Conservation (phyloP, 2,113 vertebrate species). For the Phrynosoma blainvillii region DNA sequence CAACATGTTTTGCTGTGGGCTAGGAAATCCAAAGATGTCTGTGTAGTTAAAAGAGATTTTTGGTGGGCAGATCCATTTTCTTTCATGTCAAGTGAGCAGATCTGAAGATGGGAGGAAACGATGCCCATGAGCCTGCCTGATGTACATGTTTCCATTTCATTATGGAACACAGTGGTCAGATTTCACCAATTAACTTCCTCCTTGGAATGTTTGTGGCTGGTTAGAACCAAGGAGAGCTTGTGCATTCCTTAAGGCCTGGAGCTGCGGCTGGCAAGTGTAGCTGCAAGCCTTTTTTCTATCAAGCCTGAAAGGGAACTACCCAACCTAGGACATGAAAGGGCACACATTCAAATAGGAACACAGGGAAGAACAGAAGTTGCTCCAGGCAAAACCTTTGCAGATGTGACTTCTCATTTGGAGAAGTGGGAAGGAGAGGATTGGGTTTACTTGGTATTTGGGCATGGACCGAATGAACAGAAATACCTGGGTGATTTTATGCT, state of each 20-base stretch:
- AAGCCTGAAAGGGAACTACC: constrained; percentile 30
- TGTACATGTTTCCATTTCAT: constrained; percentile 45
- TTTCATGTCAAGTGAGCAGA: constrained; percentile 65
- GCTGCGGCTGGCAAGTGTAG: constrained; percentile 41
- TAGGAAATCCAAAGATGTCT: constrained; percentile 4
- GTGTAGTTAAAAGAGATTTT: constrained; percentile 32
- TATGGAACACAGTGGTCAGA: constrained; percentile 37
- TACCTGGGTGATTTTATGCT: constrained; percentile 12
- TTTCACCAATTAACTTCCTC: constrained; percentile 46
- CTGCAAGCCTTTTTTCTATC: constrained; percentile 45
- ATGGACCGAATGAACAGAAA: background rate
- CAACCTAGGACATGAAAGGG: constrained; percentile 29
- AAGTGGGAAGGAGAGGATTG: background rate
- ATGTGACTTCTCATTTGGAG: background rate
- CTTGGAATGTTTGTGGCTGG: constrained; percentile 38
- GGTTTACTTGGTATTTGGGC: constrained; percentile 24
- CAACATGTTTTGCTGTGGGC: constrained; percentile 23
- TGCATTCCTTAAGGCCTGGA: constrained; percentile 41
- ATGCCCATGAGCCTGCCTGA: constrained; percentile 17
- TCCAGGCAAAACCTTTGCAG: constrained; percentile 25
- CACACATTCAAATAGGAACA: constrained; percentile 37
- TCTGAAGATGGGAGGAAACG: constrained; percentile 43
- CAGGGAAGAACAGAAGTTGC: constrained; percentile 29
- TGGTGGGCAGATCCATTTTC: background rate
- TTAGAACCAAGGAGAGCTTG: constrained; percentile 25